Base-by-base conservation (phyloP, 2,888 invertebrate species). In the Calameuta idolon region DNA sequence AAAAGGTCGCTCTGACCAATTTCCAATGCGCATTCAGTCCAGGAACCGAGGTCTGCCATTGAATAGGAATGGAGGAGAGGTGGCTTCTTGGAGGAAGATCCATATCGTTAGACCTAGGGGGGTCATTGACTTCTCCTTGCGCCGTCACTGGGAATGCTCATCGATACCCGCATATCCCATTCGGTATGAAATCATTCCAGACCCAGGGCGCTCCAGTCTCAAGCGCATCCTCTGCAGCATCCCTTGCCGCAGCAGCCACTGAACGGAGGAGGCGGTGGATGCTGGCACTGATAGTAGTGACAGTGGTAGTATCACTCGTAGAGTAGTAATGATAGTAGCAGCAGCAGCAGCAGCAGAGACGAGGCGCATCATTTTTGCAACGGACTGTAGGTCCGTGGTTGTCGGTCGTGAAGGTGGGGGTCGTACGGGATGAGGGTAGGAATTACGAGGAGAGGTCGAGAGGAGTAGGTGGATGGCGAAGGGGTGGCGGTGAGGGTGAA, bases 1-100 rank as follows among this genome's bases (percentile, higher is more conserved):
- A 80, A 81, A 81, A 78, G 78, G 75, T 74, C 75, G 78, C 76
- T 76, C 78, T 81, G 80, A 81, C 78, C 78, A 77, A 37, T 35
- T 37, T 74, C 55, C 77, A 34, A 5, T n/a, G 34, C 73, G 34
- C 73, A 71, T 31, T 34, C 73, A 11, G 73, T 37, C 69, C 75
- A 35, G 35, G 34, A 35, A 34, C 73, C 4, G 73, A n/a, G n/a
- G 30, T 33, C 33, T 33, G 11, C 35, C 76, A 75, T 75, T 73
- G 40, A 76, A 76, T 35, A 30, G 33, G n/a, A 76, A 76, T 55
- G 55, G 55, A 55, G 55, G 55, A 55, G 15, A 55, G 15, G 15
- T 37, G 55, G 23, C 55, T 55, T 23, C 23, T 55, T 23, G 23
- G 2, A 3, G 55, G 23, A 55, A 55, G 55, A 55, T 55, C 23